Base-by-base conservation (phyloP, 2,888 invertebrate species). In the Lasioglossum pauxillum region DNA sequence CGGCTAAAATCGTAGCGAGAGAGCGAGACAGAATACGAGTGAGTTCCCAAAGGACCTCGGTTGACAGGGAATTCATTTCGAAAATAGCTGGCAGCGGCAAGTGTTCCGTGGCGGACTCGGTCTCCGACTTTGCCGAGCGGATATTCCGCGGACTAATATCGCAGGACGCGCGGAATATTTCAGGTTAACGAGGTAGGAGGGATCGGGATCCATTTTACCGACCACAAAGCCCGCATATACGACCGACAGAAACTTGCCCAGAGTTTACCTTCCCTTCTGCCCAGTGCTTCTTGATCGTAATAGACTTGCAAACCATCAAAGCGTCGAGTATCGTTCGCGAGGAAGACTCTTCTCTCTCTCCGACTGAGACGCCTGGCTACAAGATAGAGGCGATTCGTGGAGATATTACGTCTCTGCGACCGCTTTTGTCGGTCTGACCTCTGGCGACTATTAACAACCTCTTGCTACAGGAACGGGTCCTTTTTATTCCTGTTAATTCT, bases 241-340 rank as follows among this genome's bases (percentile, higher is more conserved):
- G 53, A 31, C 41, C 53, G 46, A 31, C 35, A 44, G 71, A 69
- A 76, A 73, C 75, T 74, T 53, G 31, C 64, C 31, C 23, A 41
- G 75, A 57, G 80, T 87, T 82, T 83, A 49, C 76, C 80, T 19
- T 10, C 67, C 35, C 67, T 86, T 86, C 76, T 80, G 75, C 75
- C 38, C 31, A 23, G 53, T 27, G 87, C 31, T 81, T 77, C 80
- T 81, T 75, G 79, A 78, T 83, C 83, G 86, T 75, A 87, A 86
- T 87, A 75, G 86, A 86, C 82, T 41, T 19, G 76, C 31, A 31
- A 41, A 57, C 44, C 38, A 57, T 82, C 79, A 76, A 77, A 77
- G 79, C 49, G 10, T 27, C 71, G 38, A 38, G 72, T 75, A 78
- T 79, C 76, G 73, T 60, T 74, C 84, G 75, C 35, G 35, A 16